Conservation (phyloP, 1,140 invertebrate genomes). For the Coenobita brevimanus region DNA sequence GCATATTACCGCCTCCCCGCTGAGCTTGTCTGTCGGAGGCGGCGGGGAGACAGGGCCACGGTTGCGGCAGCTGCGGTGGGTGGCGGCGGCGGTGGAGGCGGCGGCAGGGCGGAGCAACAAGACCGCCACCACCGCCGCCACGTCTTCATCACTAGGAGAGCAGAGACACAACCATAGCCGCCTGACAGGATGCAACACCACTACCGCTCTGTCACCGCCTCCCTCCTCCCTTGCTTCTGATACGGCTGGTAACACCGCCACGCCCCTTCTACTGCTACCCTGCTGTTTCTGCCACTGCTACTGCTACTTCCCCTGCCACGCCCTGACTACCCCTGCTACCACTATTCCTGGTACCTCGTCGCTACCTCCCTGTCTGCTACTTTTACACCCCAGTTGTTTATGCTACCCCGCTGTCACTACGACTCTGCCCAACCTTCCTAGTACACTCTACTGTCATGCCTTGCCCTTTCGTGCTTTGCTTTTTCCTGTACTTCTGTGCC, state of each 20-base stretch:
- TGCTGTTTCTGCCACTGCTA: not conserved
- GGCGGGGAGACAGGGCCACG: too few relatives aligned
- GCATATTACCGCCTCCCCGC: conserved; percentile 48
- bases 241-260: not conserved
- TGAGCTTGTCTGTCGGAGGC: conserved; percentile 29
- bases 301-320: not conserved
- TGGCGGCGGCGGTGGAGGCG: not conserved
- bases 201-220: not conserved
- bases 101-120: not conserved
- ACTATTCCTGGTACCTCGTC: too few relatives aligned
- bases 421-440: too few relatives aligned
- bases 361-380: too few relatives aligned
- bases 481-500: too few relatives aligned
- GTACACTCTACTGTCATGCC: too few relatives aligned
- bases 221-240: not conserved
- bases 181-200: not conserved
- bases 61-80: too few relatives aligned
- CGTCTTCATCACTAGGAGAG: conserved; percentile 40
- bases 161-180: not conserved
- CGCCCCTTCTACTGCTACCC: not conserved
- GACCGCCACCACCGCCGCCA: conserved; percentile 14
- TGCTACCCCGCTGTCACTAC: too few relatives aligned
- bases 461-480: too few relatives aligned
- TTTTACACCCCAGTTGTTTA: too few relatives aligned
- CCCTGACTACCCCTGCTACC: too few relatives aligned